Evolutionary conservation across 2,888 invertebrate genomes (phyloP).

Genomic region (Rosalia funebris): DNA sequence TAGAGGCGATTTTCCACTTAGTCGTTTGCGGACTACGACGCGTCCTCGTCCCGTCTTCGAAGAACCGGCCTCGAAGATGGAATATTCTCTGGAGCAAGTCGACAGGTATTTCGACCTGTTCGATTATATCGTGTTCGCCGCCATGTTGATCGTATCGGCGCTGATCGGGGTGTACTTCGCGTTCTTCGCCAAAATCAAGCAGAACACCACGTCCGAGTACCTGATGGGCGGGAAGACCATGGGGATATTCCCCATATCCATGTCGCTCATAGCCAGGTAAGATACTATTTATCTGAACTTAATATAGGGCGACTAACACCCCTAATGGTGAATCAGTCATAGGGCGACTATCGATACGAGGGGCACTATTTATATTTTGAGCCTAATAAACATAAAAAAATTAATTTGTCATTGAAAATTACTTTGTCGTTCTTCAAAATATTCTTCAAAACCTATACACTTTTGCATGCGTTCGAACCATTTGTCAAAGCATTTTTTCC

Average conservation of each 20-base stretch:
- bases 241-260: slow-evolving; percentile 82
- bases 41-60: not conserved
- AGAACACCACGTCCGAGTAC: slow-evolving; percentile 77
- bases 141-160: slow-evolving; percentile 73
- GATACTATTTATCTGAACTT: slow-evolving; percentile 63
- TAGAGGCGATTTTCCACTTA: slow-evolving; percentile 23
- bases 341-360: too few relatives aligned
- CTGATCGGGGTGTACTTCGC: slow-evolving; percentile 78
- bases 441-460: too few relatives aligned
- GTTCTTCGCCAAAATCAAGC: slow-evolving; percentile 74
- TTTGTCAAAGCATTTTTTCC: too few relatives aligned
- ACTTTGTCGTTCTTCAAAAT: too few relatives aligned
- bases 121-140: slow-evolving; percentile 74
- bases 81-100: slow-evolving; percentile 43
- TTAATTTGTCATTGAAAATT: too few relatives aligned
- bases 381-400: too few relatives aligned
- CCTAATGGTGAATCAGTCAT: too few relatives aligned
- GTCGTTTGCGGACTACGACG: not conserved
- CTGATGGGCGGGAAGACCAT: slow-evolving; percentile 80
- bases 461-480: too few relatives aligned
- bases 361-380: too few relatives aligned
- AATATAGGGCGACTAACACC: too few relatives aligned
- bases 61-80: slow-evolving; percentile 4
- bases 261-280: slow-evolving; percentile 82
- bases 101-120: slow-evolving; percentile 68